Percentiles rank a stretch among this genome's conserved stretches.
Conservation (phyloP, 1,140 invertebrate genomes). For the Chironomus tepperi region DNA sequence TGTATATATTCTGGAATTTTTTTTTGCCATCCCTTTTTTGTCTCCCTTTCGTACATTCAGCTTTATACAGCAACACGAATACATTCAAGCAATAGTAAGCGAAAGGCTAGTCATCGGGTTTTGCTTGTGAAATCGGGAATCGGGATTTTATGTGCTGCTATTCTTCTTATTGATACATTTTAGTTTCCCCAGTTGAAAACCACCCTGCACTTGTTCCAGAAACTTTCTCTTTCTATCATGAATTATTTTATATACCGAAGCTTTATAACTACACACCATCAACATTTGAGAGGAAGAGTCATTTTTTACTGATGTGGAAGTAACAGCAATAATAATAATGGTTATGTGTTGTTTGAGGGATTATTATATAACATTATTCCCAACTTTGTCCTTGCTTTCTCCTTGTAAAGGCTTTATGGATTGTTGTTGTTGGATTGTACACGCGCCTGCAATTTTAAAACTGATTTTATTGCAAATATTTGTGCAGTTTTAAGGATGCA, state of each 20-base stretch:
- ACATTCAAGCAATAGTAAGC: not conserved
- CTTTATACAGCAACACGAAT: not conserved
- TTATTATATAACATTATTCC: not conserved
- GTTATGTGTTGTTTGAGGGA: not conserved
- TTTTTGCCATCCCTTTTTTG: not conserved
- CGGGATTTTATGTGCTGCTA: not conserved
- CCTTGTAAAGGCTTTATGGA: not conserved
- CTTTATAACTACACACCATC: not conserved
- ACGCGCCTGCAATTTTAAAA: not conserved
- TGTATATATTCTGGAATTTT: not conserved
- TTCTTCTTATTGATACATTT: not conserved
- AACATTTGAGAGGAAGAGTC: too few relatives aligned
- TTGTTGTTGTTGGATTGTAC: not conserved
- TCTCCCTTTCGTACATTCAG: not conserved
- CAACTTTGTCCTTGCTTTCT: conserved; percentile 17
- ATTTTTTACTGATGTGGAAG: too few relatives aligned
- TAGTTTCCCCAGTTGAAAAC: not conserved
- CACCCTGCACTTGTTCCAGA: not conserved
- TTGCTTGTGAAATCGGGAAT: not conserved
- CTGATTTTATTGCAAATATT: too few relatives aligned
- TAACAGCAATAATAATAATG: not conserved
- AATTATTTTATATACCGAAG: not conserved
- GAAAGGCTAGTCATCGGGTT: not conserved
- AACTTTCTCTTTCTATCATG: conserved; percentile 22
- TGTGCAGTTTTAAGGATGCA: too few relatives aligned